Base-by-base conservation (phyloP, 2,797 vertebrate genomes). In the Eurystomus glaucurus region DNA sequence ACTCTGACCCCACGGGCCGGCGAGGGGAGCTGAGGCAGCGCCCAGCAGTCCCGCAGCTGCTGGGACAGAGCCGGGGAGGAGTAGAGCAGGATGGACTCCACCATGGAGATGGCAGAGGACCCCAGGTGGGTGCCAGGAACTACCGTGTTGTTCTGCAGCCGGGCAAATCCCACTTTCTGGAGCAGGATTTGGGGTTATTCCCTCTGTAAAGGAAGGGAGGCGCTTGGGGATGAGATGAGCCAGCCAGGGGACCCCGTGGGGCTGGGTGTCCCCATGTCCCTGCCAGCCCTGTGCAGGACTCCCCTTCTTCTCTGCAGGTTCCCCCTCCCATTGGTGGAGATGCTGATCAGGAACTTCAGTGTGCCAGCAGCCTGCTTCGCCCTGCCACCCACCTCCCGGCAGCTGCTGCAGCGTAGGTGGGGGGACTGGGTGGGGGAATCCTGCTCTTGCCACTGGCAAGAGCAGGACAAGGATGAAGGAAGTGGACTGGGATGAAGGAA, bases 301-400 rank as follows among this genome's bases (percentile, higher is more conserved):
- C 13, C 21, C 12, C 35, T 64, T 83, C 55, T 91, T 86, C 75
- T 65, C 90, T 7, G 7, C 90, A 98, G 98, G 94, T 97, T 98
- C 81, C 76, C 98, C 3, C 91, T 23, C 1, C 72, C 96, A 1
- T 43, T 98, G 76, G 85, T 98, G 86, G 96, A 98, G 62, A 45
- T 98, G 60, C 91, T 98, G 89, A 96, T 97, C 16, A 85, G 52
- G 79, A 98, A 98, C 25, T 98, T 97, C 93, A 98, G 97, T 9
- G 50, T 98, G 50, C 97, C 98, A 0, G 43, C 89, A 6, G 97
- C 96, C 54, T 98, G 98, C 92, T 98, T 98, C 95, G 98, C 98
- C 48, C 31, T 95, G 25, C 97, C 98, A 0, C 98, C 98, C 51
- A 94, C 94, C 4, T 96, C 98, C 43, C 5, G 64, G 87, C 97